Evolutionary conservation across 2,888 invertebrate genomes (phyloP), one percentile per base, ranked within the genome.

Genomic region (Tubulanus polymorphus): DNA sequence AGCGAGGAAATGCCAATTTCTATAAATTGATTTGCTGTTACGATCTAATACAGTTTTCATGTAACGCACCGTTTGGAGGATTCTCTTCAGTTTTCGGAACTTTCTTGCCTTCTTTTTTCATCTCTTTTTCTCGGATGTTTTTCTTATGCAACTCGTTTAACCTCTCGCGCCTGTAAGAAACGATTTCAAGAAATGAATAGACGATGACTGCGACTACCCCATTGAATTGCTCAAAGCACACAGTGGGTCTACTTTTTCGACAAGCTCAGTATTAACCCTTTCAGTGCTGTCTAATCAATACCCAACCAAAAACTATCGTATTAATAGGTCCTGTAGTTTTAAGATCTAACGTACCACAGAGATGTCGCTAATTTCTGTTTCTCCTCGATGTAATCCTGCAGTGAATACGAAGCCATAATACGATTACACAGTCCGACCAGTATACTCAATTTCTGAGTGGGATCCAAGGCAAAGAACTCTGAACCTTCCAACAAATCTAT

Each of bases 331-430:
- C 10, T n/a, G n/a, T 32, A n/a, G 10, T 10, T 20, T 10, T 45
- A 30, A 23, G n/a, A 6, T 8, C 28, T n/a, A 12, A 57, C 63
- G 56, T 59, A 76, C 77, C 71, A 73, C n/a, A 75, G 61, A 25
- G 67, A 58, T 3, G 67, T 61, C 6, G 73, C 67, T 23, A 70
- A 64, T 23, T 66, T 66, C 57, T 76, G 76, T 52, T 71, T 72
- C 48, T 72, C 69, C 53, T 73, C 73, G 75, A 78, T 76, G 63
- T 71, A 76, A 53, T 76, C 75, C 63, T 76, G 76, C 12, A 77
- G 73, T 12, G 76, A 72, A 63, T 77, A 77, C 1, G 77, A 69
- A 37, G 67, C 71, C 70, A 78, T 71, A 32, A 78, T 68, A 2
- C 77, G 67, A 50, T 72, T 68, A 69, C 74, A 74, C 48, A 78